phyloP scores from a whole-genome alignment of 2,113 vertebrate genomes.

The Morone chrysops region DNA sequence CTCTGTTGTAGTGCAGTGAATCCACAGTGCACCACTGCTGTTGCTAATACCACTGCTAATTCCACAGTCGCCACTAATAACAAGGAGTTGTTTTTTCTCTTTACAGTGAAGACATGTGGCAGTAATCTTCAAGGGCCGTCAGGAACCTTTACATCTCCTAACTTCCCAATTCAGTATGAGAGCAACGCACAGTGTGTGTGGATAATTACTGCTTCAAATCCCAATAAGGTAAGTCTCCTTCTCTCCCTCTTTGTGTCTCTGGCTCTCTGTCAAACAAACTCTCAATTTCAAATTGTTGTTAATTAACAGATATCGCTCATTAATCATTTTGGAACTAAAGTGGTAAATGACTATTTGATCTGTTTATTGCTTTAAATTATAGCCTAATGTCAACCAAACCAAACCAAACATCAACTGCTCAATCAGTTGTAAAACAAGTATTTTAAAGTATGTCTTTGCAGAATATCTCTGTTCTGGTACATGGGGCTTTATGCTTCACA shows the following conservation, averaged over 20 bases:
- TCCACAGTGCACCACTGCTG: constrained; percentile 12
- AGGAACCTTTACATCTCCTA: constrained; percentile 86
- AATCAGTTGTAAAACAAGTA: background rate
- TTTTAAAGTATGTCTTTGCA: background rate
- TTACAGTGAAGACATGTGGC: constrained; percentile 87
- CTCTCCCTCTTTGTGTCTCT: background rate
- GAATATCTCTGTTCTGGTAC: background rate
- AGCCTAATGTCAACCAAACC: background rate
- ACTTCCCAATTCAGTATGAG: constrained; percentile 88
- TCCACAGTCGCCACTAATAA: constrained; percentile 16
- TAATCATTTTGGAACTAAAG: background rate
- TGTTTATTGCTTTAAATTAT: background rate
- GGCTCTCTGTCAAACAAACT: background rate
- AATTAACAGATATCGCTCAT: background rate
- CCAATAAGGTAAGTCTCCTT: constrained; percentile 82
- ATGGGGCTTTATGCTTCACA: background rate
- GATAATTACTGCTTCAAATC: constrained; percentile 87
- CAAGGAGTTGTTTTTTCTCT: constrained; percentile 35
- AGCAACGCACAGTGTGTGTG: constrained; percentile 89
- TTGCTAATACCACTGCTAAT: constrained; percentile 23
- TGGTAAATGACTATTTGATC: background rate
- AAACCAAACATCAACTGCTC: background rate
- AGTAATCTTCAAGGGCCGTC: constrained; percentile 87
- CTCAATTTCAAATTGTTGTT: background rate
- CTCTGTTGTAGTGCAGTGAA: constrained; percentile 5